Evolutionary conservation across 2,797 vertebrate genomes (phyloP), one percentile per base, ranked within the genome.

Genomic region (Phoeniculus purpureus): DNA sequence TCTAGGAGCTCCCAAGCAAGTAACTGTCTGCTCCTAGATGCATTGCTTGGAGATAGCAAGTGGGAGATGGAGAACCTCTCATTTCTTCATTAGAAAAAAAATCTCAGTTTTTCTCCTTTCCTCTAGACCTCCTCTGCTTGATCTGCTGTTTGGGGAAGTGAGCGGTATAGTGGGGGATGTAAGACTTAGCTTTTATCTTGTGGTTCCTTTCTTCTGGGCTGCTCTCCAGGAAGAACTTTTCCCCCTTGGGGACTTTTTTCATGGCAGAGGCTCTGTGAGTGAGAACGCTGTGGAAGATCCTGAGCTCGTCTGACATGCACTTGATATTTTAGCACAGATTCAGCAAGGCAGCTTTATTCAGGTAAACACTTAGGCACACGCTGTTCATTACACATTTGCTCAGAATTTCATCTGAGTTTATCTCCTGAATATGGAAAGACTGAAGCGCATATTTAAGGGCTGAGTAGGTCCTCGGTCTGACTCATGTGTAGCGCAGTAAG

Each of bases 171-270:
- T 6, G 55, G 34, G 22, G 75, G 78, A 87, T 68, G 65, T 68
- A 95, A 81, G 70, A 59, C 62, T 89, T 86, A 61, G 74, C 91
- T 94, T 94, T 93, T 83, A 85, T 91, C 75, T 75, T 62, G 50
- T 93, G 79, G 72, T 60, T 92, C 70, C 81, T 90, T 91, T 94
- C 7, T 85, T 85, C 68, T 80, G 91, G 90, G 84, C 83, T 82
- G 65, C 61, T 88, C 58, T 95, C 84, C 86, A 82, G 88, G 29
- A 91, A 87, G 75, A 94, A 75, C 22, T 52, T 82, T 62, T 47
- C 7, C 73, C 45, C 48, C 48, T 82, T 86, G 75, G 65, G 88
- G 67, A 75, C 40, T 3, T 81, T 77, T 85, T 81, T 88, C 59
- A 43, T 59, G 86, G 79, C 72, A 90, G 60, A 60, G 72, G 45